phyloP scores from a whole-genome alignment of 2,888 invertebrate genomes.

The Rhagophthalmus giganteus region DNA sequence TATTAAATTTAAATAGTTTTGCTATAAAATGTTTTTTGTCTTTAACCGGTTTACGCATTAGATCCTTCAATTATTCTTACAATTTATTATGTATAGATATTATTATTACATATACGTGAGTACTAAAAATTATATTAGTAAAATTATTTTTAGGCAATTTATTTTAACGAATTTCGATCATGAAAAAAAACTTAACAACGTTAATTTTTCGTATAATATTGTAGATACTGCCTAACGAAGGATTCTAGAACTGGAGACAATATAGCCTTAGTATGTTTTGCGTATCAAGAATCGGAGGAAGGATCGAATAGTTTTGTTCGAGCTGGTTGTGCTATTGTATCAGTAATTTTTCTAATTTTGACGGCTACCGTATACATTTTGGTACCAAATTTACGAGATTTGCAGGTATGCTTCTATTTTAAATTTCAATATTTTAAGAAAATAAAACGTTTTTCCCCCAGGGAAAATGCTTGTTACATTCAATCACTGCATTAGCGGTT shows the following conservation, averaged over 20 bases:
- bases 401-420: slow-evolving; percentile 45
- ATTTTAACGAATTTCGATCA: neutral
- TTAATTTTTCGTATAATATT: slow-evolving; percentile 5
- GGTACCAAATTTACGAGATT: slow-evolving; percentile 64
- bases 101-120: no score
- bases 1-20: no score
- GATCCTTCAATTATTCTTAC: no score
- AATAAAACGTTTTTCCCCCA: slow-evolving; percentile 51
- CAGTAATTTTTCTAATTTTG: slow-evolving; percentile 60
- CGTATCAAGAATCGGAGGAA: slow-evolving; percentile 31
- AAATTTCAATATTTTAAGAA: neutral
- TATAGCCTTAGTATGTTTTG: slow-evolving; percentile 50
- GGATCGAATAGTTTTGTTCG: slow-evolving; percentile 34
- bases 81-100: no score
- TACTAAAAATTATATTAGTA: neutral
- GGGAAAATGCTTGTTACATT: slow-evolving; percentile 67
- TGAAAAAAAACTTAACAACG: neutral
- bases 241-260: slow-evolving; percentile 16
- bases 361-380: slow-evolving; percentile 65
- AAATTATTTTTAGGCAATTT: neutral
- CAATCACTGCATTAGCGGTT: slow-evolving; percentile 62
- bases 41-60: no score
- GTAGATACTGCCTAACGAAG: slow-evolving; percentile 49
- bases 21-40: no score
- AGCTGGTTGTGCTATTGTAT: slow-evolving; percentile 41